A percentile compares a stretch with the other conserved stretches of the same genome.
These are phyloP conservation scores for Asobara japonica DNA, from an alignment of 1,140 invertebrate species.

Conservation along the genomic window DNA sequence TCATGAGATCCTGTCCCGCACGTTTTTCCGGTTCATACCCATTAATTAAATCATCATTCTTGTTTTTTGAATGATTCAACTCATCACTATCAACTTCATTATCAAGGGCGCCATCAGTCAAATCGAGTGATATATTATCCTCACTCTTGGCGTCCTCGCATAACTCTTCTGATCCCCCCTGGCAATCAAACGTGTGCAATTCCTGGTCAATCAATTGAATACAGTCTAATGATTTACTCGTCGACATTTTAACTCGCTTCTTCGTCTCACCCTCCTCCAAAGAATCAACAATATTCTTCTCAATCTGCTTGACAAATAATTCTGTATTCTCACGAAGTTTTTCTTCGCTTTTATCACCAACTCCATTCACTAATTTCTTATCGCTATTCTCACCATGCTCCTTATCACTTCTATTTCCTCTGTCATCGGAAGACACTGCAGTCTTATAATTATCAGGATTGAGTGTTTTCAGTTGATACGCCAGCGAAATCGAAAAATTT, in stretches of 20 bases:
- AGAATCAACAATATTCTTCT: constrained; percentile 59
- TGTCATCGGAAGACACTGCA: constrained; percentile 10
- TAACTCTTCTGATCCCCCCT: constrained; percentile 65
- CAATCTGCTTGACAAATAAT: constrained; percentile 59
- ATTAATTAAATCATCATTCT: constrained; percentile 8
- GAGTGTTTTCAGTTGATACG: constrained; percentile 62
- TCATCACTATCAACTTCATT: constrained; percentile 42
- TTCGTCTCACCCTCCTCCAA: constrained; percentile 56
- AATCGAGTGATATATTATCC: constrained; percentile 34
- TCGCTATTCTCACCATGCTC: too few relatives aligned
- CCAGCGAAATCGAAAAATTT: constrained; percentile 58
- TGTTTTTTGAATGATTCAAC: constrained; percentile 26
- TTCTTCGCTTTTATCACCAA: constrained; percentile 9
- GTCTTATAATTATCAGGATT: constrained; percentile 41
- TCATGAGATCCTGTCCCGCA: constrained; percentile 40
- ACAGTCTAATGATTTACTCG: constrained; percentile 62
- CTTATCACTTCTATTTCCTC: too few relatives aligned
- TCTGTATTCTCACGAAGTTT: constrained; percentile 47
- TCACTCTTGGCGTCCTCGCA: constrained; percentile 56
- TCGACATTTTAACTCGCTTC: constrained; percentile 58
- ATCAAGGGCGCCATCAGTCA: constrained; percentile 42
- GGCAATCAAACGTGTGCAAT: constrained; percentile 64
- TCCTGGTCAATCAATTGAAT: constrained; percentile 58
- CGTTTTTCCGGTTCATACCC: neutral
- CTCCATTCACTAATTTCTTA: neutral